phyloP scores from a whole-genome alignment of 1,140 invertebrate species.

The Coenobita brevimanus region DNA sequence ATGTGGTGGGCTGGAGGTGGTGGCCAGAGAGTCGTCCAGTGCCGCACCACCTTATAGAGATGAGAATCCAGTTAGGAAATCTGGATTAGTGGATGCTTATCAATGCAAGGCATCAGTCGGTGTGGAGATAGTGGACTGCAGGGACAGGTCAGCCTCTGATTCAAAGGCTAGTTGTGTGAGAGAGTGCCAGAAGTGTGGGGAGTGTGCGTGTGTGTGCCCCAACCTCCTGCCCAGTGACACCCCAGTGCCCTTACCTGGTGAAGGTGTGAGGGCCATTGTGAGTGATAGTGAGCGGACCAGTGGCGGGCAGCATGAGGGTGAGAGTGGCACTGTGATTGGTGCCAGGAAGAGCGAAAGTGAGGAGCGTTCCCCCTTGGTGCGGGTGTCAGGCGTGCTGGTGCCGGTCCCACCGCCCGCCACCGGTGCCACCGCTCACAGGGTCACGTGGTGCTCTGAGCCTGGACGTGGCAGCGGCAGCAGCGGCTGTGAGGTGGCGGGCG shows the following conservation, averaged over 20 bases:
- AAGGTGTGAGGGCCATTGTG: no score
- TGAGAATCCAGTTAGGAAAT: conserved; percentile 1
- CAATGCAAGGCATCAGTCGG: background rate
- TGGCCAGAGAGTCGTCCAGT: background rate
- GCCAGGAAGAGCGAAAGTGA: background rate
- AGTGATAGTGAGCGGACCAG: conserved; percentile 5
- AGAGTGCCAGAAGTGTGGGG: no score
- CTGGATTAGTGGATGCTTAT: background rate
- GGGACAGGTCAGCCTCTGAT: no score
- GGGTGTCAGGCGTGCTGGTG: background rate
- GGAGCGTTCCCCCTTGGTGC: conserved; percentile 13
- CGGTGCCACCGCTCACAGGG: conserved; percentile 70
- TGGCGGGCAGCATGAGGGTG: conserved; percentile 19
- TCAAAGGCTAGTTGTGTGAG: no score
- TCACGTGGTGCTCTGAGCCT: conserved; percentile 71
- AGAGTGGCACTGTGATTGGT: conserved; percentile 12
- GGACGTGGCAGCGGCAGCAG: conserved; percentile 75
- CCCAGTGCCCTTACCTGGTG: no score
- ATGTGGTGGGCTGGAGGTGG: background rate
- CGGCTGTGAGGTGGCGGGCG: conserved; percentile 62
- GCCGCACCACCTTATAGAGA: background rate
- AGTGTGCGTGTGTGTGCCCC: no score
- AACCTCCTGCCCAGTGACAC: no score
- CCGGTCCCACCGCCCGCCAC: background rate
- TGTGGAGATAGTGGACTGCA: background rate